Conservation (phyloP, 2,888 invertebrate genomes). For the Hirtodrosophila alboralis region DNA sequence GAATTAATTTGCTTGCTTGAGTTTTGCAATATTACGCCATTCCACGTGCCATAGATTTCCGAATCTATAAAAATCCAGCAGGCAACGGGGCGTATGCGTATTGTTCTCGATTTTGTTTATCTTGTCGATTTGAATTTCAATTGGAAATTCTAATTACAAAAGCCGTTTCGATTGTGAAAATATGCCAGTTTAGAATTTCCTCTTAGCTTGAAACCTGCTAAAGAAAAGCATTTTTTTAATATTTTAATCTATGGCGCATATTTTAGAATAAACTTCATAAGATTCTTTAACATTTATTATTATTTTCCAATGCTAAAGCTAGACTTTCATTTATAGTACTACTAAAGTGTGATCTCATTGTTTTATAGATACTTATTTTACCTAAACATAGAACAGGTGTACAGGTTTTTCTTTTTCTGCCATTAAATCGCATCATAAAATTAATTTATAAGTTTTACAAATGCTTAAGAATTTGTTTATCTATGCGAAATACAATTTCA, state of each 20-base stretch:
- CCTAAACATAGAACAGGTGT: constrained; percentile 39
- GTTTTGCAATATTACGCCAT: constrained; percentile 19
- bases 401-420: constrained; percentile 6
- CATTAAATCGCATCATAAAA: constrained; percentile 60
- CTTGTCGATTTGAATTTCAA: constrained; percentile 45
- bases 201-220: constrained; percentile 1
- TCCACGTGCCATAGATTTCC: constrained; percentile 40
- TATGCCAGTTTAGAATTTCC: neutral
- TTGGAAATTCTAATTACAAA: constrained; percentile 51
- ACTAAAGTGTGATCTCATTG: neutral
- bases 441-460: constrained; percentile 69
- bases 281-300: neutral
- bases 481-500: constrained; percentile 5
- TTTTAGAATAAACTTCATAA: neutral
- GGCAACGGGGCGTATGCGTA: constrained; percentile 37
- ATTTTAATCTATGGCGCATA: constrained; percentile 14
- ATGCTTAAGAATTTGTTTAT: constrained; percentile 64
- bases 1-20: constrained; percentile 39
- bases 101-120: constrained; percentile 50
- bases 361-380: too few relatives aligned
- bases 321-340: neutral
- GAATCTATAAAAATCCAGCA: constrained; percentile 15
- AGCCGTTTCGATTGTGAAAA: constrained; percentile 7
- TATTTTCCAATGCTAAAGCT: constrained; percentile 1
- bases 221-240: constrained; percentile 16